Conservation (phyloP, 2,888 invertebrate species). For the Eupelmus urozonus region DNA sequence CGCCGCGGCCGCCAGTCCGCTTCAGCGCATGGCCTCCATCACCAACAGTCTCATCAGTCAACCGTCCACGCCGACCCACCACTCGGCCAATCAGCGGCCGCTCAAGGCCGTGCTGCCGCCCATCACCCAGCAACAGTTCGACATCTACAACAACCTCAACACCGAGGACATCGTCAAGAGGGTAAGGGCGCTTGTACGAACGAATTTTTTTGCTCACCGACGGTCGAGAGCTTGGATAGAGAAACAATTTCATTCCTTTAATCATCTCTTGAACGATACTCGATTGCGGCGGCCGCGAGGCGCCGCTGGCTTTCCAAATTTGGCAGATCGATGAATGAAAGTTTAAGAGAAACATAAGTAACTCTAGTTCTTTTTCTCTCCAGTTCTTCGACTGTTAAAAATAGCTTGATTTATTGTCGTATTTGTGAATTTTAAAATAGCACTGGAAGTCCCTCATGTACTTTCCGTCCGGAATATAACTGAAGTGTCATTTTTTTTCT, state of each 20-base stretch:
- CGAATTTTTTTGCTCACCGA: constrained; percentile 10
- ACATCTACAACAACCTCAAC: constrained; percentile 97
- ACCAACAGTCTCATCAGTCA: constrained; percentile 97
- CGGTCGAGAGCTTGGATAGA: constrained; percentile 1
- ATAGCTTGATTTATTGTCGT: constrained; percentile 19
- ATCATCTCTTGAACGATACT: too few species aligned
- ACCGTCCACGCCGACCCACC: constrained; percentile 91
- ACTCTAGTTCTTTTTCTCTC: constrained; percentile 2
- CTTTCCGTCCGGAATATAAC: too few species aligned
- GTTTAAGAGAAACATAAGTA: background rate
- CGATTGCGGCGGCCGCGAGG: too few species aligned
- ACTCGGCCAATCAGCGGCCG: constrained; percentile 90
- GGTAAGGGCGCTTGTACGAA: constrained; percentile 73
- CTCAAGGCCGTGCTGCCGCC: constrained; percentile 97
- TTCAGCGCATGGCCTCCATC: constrained; percentile 98
- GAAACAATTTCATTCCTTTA: constrained; percentile 16
- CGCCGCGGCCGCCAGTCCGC: constrained; percentile 92
- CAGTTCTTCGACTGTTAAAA: background rate
- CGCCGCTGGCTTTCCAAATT: too few species aligned
- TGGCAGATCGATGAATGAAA: background rate
- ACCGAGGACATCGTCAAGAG: constrained; percentile 99
- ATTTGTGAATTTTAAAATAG: background rate
- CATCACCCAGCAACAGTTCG: constrained; percentile 99
- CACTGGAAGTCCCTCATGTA: too few species aligned
- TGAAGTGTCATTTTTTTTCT: too few species aligned